Evolutionary conservation across 2,797 vertebrate species (phyloP), one percentile per base, ranked within the genome.

Genomic region (Lindbergichthys nudifrons): DNA sequence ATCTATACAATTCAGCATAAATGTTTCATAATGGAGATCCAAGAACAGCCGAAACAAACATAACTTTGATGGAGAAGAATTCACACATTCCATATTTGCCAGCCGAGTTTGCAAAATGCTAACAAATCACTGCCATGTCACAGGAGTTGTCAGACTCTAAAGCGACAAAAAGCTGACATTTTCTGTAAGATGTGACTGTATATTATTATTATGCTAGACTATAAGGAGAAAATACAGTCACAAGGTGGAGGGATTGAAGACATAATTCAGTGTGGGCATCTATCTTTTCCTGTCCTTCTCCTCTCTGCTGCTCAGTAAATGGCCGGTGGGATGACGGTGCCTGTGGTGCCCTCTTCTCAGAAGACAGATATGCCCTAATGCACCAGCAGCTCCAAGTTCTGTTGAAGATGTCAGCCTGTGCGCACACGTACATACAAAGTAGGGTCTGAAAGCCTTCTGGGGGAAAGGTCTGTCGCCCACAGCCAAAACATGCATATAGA

Each of bases 291-390:
- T 68, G 77, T 83, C 68, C 52, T 53, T 68, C 68, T 81, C 74
- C 76, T 81, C 83, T 81, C 70, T 60, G 81, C 73, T 86, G 84
- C 86, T 85, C 82, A 81, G 83, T 74, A 86, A 87, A 87, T 86
- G 82, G 82, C 77, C 86, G 58, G 77, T 85, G 80, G 75, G 78
- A 86, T 79, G 81, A 76, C 10, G 12, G 62, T 42, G 70, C 82
- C 84, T 70, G 46, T 65, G 82, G 82, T 86, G 79, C 70, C 80
- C 76, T 74, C 70, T 58, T 81, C 78, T 78, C 73, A 69, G 65
- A 89, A 84, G 77, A 88, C 83, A 80, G 82, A 87, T 76, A 82
- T 87, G 86, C 70, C 60, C 80, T 75, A 70, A 86, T 73, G 87
- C 88, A 89, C 78, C 85, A 68, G 75, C 77, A 74, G 78, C 75